These are phyloP conservation scores for Oegoconia quadripuncta DNA, from an alignment of 2,888 invertebrate species.

Conservation along the genomic window DNA sequence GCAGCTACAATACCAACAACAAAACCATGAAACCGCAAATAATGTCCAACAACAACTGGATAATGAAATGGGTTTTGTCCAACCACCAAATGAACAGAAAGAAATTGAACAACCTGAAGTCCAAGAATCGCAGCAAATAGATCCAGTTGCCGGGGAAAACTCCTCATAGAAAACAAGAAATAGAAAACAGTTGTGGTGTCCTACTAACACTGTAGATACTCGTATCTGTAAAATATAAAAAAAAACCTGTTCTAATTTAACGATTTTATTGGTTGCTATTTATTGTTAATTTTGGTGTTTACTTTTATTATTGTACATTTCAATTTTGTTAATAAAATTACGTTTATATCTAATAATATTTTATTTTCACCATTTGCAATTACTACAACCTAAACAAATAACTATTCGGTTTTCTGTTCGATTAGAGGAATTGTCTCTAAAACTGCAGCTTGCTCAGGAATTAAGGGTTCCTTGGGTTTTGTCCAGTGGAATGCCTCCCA, in stretches of 20 bases:
- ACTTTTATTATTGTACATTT: too few species aligned
- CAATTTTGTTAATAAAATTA: too few species aligned
- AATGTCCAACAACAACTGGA: constrained; percentile 40
- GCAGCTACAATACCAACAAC: constrained; percentile 24
- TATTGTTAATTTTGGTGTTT: too few species aligned
- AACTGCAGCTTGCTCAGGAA: constrained; percentile 68
- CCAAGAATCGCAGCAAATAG: constrained; percentile 1
- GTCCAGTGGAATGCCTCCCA: constrained; percentile 76
- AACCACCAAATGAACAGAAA: constrained; percentile 17
- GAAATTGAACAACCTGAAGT: constrained; percentile 8
- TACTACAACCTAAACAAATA: background rate
- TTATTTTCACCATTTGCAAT: too few species aligned
- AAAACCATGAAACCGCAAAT: constrained; percentile 27
- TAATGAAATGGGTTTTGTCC: constrained; percentile 36
- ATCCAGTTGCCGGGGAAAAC: background rate
- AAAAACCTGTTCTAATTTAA: background rate
- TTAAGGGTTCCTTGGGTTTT: constrained; percentile 76
- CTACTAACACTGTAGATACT: background rate
- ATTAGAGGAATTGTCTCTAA: constrained; percentile 54
- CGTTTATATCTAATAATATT: too few species aligned
- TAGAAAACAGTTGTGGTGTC: background rate
- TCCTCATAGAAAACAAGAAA: too few species aligned
- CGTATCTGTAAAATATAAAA: too few species aligned
- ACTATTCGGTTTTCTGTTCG: constrained; percentile 20
- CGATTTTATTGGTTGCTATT: background rate